phyloP scores from a whole-genome alignment of 2,888 invertebrate genomes.

The Caenorhabditis sinica region DNA sequence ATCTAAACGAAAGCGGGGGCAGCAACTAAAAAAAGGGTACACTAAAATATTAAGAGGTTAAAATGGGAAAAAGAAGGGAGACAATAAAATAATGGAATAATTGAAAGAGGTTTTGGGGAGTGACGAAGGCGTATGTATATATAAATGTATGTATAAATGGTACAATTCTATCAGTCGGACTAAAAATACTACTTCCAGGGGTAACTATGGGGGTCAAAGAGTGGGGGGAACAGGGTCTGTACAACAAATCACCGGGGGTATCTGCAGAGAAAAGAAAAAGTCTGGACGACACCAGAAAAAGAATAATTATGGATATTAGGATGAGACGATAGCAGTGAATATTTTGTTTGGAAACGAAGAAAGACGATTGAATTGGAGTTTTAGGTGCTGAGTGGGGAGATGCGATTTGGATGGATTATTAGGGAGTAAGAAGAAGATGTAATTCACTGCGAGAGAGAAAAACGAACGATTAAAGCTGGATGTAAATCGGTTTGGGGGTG shows the following conservation, averaged over 20 bases:
- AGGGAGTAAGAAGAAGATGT: constrained; percentile 10
- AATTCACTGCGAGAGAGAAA: constrained; percentile 28
- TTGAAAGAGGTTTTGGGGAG: constrained; percentile 1
- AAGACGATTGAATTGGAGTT: constrained; percentile 51
- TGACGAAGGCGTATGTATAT: constrained; percentile 33
- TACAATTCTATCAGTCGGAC: constrained; percentile 35
- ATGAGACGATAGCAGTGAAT: constrained; percentile 29
- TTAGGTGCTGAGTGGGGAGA: constrained; percentile 28
- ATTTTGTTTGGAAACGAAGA: background rate
- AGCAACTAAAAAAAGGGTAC: constrained; percentile 22
- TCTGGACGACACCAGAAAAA: constrained; percentile 30
- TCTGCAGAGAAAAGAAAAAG: constrained; percentile 46
- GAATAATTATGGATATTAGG: constrained; percentile 22
- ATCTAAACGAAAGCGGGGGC: constrained; percentile 36
- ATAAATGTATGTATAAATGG: constrained; percentile 29
- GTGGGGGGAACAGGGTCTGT: constrained; percentile 58
- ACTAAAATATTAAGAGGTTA: constrained; percentile 51
- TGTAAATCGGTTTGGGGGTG: constrained; percentile 31
- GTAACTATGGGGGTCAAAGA: constrained; percentile 5
- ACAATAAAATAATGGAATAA: constrained; percentile 41
- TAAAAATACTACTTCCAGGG: constrained; percentile 52
- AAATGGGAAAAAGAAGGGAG: background rate
- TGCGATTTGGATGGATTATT: constrained; percentile 53
- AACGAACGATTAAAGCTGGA: constrained; percentile 51
- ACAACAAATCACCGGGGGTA: constrained; percentile 64